Evolutionary conservation across 1,140 invertebrate genomes (phyloP).

Genomic region (Ips typographus): DNA sequence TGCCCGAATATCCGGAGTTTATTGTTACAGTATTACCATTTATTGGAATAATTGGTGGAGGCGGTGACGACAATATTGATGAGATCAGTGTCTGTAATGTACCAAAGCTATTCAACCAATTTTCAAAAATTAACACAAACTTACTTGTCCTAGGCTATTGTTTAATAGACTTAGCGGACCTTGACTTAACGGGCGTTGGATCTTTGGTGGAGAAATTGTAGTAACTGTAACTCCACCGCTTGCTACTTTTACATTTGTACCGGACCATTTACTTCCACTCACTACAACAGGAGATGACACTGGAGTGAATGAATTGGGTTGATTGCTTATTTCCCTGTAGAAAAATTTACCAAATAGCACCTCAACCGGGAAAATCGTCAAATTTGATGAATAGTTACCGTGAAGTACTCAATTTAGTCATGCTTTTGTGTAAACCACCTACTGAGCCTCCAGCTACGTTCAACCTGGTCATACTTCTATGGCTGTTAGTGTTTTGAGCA

Average conservation of each 20-base stretch:
- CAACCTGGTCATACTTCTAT: slow-evolving; percentile 72
- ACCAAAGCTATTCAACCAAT: slow-evolving; percentile 1
- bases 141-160: slow-evolving; percentile 46
- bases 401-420: slow-evolving; percentile 76
- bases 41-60: slow-evolving; percentile 24
- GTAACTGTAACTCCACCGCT: slow-evolving; percentile 68
- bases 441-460: slow-evolving; percentile 72
- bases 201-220: slow-evolving; percentile 58
- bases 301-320: slow-evolving; percentile 10
- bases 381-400: slow-evolving; percentile 54
- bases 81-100: slow-evolving; percentile 5
- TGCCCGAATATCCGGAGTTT: slow-evolving; percentile 47
- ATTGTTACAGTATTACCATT: slow-evolving; percentile 46
- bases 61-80: slow-evolving; percentile 9
- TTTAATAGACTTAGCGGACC: slow-evolving; percentile 54
- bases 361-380: background rate
- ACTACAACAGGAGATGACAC: slow-evolving; percentile 49
- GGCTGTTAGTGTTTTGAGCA: slow-evolving; percentile 65
- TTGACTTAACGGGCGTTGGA: slow-evolving; percentile 55
- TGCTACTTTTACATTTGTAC: slow-evolving; percentile 53
- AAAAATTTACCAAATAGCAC: background rate
- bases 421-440: slow-evolving; percentile 76
- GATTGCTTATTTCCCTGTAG: slow-evolving; percentile 27
- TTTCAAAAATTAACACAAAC: slow-evolving; percentile 1
- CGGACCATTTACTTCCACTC: slow-evolving; percentile 56